A percentile compares a stretch with the other conserved stretches of the same genome.
Conservation (phyloP, 2,888 invertebrate genomes). For the Maniola hyperantus region DNA sequence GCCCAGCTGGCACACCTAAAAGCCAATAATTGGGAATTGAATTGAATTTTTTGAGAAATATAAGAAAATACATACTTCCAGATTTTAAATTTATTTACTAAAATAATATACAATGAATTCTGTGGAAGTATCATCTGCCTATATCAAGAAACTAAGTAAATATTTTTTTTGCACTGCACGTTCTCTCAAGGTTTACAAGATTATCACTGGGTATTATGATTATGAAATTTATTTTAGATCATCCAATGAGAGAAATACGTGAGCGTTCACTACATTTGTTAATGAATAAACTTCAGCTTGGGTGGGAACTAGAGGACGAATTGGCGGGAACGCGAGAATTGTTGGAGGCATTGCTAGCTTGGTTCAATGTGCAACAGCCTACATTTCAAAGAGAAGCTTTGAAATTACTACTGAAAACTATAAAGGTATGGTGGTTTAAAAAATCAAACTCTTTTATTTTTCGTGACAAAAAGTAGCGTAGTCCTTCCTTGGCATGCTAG, state of each 20-base stretch:
- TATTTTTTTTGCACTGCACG: conserved; percentile 12
- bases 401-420: conserved; percentile 76
- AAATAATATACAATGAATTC: conserved; percentile 43
- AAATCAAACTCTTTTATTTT: background rate
- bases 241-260: conserved; percentile 82
- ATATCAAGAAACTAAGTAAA: conserved; percentile 68
- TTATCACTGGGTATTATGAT: background rate
- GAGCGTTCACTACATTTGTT: conserved; percentile 79
- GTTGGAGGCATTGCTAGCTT: conserved; percentile 82
- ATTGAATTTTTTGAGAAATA: no score
- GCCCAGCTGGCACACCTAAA: no score
- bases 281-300: conserved; percentile 84
- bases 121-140: conserved; percentile 48
- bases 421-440: conserved; percentile 70
- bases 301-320: conserved; percentile 84
- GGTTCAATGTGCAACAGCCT: conserved; percentile 83
- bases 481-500: no score
- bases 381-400: conserved; percentile 82
- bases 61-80: background rate
- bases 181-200: background rate
- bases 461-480: no score
- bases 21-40: no score
- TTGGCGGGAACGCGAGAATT: conserved; percentile 82
- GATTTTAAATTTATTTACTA: background rate
- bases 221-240: conserved; percentile 61